These are phyloP conservation scores for Varecia variegata DNA, from an alignment of 2,797 vertebrate genomes.

Conservation along the genomic window DNA sequence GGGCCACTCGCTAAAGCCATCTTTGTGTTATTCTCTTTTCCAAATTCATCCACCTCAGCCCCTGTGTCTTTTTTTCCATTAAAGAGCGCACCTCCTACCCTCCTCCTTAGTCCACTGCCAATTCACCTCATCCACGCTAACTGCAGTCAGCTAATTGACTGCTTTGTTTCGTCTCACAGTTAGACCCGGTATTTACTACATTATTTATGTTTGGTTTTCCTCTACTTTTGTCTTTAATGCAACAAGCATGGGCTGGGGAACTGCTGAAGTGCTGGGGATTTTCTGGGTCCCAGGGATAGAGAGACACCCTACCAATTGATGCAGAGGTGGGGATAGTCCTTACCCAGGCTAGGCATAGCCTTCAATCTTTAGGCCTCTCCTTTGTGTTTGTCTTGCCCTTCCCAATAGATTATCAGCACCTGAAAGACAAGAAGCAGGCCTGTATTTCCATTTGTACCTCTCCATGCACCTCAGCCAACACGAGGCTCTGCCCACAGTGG, in stretches of 20 bases:
- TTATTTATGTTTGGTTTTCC: conserved; percentile 41
- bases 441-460: neutral
- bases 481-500: neutral
- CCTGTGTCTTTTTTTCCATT: neutral
- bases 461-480: neutral
- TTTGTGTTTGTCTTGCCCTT: neutral
- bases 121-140: neutral
- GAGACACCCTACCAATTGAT: neutral
- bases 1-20: neutral
- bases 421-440: neutral
- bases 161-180: conserved; percentile 27
- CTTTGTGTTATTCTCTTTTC: neutral
- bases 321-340: neutral
- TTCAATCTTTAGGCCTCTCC: neutral
- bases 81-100: neutral
- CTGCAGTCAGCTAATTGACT: neutral
- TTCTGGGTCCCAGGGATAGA: neutral
- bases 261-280: neutral
- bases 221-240: conserved; percentile 41
- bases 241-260: neutral
- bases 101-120: neutral
- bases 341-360: neutral
- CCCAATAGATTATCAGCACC: neutral
- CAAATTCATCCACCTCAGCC: neutral
- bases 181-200: neutral